phyloP scores from a whole-genome alignment of 2,797 vertebrate species.

The Eospalax fontanierii region DNA sequence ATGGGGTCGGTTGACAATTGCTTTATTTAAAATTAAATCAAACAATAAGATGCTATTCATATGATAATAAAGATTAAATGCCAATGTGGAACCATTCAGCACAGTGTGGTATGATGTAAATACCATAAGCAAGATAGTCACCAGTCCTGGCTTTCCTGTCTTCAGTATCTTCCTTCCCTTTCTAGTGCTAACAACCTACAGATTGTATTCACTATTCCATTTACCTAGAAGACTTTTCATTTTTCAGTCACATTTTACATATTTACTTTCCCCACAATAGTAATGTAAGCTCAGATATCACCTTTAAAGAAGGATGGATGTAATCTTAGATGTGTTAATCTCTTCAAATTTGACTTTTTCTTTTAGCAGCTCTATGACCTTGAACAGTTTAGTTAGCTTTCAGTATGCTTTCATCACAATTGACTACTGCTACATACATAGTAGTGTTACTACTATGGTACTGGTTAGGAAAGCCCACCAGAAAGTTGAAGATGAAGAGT shows the following conservation, averaged over 20 bases:
- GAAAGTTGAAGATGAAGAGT: not conserved
- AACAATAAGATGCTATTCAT: not conserved
- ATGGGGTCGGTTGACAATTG: not conserved
- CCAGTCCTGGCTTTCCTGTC: not conserved
- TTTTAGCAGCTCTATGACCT: not conserved
- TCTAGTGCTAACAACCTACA: not conserved
- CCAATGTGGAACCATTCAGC: not conserved
- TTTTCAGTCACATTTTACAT: not conserved
- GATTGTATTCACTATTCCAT: not conserved
- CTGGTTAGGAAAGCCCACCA: not conserved
- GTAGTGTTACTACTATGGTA: not conserved
- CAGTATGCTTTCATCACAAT: not conserved
- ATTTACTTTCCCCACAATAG: not conserved
- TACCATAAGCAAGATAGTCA: not conserved
- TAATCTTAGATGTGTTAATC: too few relatives aligned
- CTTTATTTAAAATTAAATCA: not conserved
- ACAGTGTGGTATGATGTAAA: not conserved
- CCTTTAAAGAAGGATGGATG: not conserved
- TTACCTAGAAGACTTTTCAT: not conserved
- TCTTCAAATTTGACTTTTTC: not conserved
- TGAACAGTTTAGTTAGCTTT: not conserved
- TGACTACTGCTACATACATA: too few relatives aligned
- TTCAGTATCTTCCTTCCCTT: not conserved
- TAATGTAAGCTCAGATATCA: not conserved
- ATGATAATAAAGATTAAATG: not conserved